Evolutionary conservation across 2,113 vertebrate genomes (phyloP).

Genomic region (Apteryx mantelli): DNA sequence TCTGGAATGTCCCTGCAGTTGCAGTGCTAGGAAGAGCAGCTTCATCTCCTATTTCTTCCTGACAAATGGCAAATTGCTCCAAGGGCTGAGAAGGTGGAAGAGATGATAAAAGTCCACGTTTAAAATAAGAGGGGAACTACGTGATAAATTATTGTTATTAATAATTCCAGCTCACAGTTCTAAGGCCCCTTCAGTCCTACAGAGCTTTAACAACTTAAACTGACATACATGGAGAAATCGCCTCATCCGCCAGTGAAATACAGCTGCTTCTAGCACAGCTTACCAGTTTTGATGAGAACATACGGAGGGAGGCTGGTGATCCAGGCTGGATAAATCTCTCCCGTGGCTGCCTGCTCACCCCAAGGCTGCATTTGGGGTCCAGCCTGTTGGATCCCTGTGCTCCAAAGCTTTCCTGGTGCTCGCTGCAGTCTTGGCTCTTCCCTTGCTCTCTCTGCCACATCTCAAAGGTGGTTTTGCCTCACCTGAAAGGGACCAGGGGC

Average conservation of each 20-base stretch:
- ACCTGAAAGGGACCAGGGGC: not conserved
- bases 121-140: not conserved
- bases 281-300: not conserved
- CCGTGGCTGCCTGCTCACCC: not conserved
- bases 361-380: not conserved
- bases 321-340: not conserved
- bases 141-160: not conserved
- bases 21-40: not conserved
- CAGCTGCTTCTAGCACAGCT: not conserved
- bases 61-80: conserved; percentile 31
- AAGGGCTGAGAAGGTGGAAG: not conserved
- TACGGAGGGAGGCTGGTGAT: not conserved
- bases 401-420: not conserved
- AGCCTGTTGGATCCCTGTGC: not conserved
- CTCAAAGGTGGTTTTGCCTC: not conserved
- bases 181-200: not conserved
- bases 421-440: not conserved
- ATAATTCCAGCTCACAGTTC: not conserved
- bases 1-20: not conserved
- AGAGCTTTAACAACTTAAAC: not conserved
- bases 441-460: not conserved
- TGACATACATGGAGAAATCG: not conserved
- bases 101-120: not conserved
- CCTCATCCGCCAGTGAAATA: not conserved
- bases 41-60: conserved; percentile 25